Evolutionary conservation across 2,113 vertebrate species (phyloP).

Genomic region (Brachionichthys hirsutus): DNA sequence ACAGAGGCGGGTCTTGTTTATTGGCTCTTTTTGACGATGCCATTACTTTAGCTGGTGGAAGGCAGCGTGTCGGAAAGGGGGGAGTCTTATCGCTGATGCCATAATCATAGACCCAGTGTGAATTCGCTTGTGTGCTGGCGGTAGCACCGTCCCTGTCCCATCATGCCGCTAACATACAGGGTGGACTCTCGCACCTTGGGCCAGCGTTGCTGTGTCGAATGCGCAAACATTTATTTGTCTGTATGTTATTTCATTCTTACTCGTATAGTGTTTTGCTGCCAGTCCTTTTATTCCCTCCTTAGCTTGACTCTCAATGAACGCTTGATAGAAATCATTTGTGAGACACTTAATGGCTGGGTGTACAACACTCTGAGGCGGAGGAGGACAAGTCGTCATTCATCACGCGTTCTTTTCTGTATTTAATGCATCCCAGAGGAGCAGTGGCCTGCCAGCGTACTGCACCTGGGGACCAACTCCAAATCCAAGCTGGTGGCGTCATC

Average conservation of each 20-base stretch:
- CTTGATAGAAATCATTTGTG: constrained; percentile 8
- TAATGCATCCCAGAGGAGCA: no score
- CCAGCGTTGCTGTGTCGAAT: no score
- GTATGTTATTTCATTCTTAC: no score
- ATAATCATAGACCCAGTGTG: constrained; percentile 49
- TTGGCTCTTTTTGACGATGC: constrained; percentile 62
- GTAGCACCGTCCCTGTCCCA: constrained; percentile 24
- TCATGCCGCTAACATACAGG: constrained; percentile 9
- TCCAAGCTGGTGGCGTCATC: no score
- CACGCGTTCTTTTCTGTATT: no score
- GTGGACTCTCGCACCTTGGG: background rate
- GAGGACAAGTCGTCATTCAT: background rate
- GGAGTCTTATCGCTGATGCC: constrained; percentile 51
- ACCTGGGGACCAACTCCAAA: no score
- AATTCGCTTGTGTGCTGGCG: constrained; percentile 55
- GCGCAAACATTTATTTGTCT: background rate
- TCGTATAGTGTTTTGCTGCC: background rate
- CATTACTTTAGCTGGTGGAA: constrained; percentile 50
- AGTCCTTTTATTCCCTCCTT: background rate
- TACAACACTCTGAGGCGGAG: constrained; percentile 3
- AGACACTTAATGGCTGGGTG: background rate
- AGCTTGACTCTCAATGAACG: background rate
- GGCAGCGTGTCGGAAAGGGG: constrained; percentile 25
- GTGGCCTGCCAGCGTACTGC: no score
- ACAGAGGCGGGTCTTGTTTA: constrained; percentile 55